phyloP scores from a whole-genome alignment of 2,888 invertebrate genomes.

The Iphiclides podalirius region DNA sequence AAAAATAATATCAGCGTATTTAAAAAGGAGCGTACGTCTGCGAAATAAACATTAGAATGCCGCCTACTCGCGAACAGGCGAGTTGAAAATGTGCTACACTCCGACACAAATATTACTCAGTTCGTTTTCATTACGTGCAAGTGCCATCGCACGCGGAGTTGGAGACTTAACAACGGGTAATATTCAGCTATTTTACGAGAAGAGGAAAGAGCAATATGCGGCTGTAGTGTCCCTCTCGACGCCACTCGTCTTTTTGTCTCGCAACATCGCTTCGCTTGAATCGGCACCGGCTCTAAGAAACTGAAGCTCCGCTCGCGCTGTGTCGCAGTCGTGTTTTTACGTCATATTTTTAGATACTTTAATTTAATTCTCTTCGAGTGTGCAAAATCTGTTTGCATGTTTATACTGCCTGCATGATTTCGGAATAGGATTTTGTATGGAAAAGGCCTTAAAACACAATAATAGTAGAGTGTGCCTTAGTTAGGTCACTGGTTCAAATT shows the following conservation, averaged over 20 bases:
- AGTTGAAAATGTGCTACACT: not conserved
- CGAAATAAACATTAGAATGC: too few species aligned
- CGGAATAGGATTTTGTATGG: too few species aligned
- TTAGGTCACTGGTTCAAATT: too few species aligned
- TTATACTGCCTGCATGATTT: too few species aligned
- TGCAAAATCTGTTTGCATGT: too few species aligned
- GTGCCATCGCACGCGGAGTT: slow-evolving; percentile 4
- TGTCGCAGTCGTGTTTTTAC: slow-evolving; percentile 14
- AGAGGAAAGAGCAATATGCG: slow-evolving; percentile 33
- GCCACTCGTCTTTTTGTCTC: slow-evolving; percentile 31
- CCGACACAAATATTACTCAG: not conserved
- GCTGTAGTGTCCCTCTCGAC: slow-evolving; percentile 30
- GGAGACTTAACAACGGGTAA: slow-evolving; percentile 14
- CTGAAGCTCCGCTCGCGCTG: slow-evolving; percentile 9
- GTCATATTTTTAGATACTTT: not conserved
- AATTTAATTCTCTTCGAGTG: too few species aligned
- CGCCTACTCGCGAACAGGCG: too few species aligned
- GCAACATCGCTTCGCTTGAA: slow-evolving; percentile 22
- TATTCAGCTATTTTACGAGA: slow-evolving; percentile 29
- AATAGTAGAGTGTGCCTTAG: too few species aligned
- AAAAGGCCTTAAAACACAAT: too few species aligned
- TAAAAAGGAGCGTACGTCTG: too few species aligned
- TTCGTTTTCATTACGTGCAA: not conserved
- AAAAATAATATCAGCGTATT: too few species aligned
- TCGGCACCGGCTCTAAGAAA: slow-evolving; percentile 15